These are phyloP conservation scores for Lagenorhynchus albirostris DNA, from an alignment of 2,113 vertebrate species.

Conservation along the genomic window DNA sequence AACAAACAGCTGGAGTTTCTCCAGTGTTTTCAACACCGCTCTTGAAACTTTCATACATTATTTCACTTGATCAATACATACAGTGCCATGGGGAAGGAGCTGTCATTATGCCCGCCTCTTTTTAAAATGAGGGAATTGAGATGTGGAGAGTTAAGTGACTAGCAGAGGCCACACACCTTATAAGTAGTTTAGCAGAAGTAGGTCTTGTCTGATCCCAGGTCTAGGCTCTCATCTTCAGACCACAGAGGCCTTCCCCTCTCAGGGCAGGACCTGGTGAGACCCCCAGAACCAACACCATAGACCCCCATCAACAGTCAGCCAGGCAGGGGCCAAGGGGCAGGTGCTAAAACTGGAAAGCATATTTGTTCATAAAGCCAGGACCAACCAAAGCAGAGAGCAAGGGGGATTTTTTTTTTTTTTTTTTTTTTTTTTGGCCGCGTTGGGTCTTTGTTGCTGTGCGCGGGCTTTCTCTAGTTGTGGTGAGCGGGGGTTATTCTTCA, in stretches of 20 bases:
- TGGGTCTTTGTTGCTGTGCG: no score
- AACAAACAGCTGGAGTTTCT: not conserved
- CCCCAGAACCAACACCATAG: not conserved
- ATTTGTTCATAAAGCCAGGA: not conserved
- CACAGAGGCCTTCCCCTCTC: not conserved
- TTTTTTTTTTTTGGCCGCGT: not conserved
- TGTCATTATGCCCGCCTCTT: no score
- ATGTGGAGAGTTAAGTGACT: not conserved
- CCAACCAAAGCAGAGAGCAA: not conserved
- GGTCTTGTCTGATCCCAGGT: not conserved
- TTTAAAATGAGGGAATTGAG: not conserved
- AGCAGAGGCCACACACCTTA: not conserved
- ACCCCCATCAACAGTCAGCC: not conserved
- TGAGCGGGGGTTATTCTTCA: no score
- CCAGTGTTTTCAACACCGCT: not conserved
- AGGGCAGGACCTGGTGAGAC: not conserved
- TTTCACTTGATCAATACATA: not conserved
- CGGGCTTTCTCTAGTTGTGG: no score
- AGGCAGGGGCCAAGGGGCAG: not conserved
- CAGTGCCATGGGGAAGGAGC: accelerated
- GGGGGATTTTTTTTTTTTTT: not conserved
- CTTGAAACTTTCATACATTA: not conserved
- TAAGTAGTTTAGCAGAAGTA: not conserved
- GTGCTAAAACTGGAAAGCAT: not conserved
- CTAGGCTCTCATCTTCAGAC: not conserved